Base-by-base conservation (phyloP, 1,140 invertebrate genomes). In the Brachionus rubens region DNA sequence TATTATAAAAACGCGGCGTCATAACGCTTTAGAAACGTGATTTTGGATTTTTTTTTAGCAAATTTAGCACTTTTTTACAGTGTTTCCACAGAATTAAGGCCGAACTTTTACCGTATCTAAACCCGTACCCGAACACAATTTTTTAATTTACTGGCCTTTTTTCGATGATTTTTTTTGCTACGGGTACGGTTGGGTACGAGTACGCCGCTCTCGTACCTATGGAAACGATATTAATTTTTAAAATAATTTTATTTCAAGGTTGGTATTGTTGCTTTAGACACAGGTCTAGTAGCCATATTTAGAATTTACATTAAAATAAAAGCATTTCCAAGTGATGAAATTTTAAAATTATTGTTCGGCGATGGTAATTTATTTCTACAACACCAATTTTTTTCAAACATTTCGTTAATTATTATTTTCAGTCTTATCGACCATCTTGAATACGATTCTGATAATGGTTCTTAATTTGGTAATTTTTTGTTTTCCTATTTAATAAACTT, bases 371-470 rank as follows among this genome's bases (percentile, higher is more conserved):
- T 28, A 2, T 19, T 12, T 0, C 26, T 77, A 1, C 77, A 70
- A 5, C 70, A 80, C 3, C 81, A 83, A 48, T 59, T 33, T 56
- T 6, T 6, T 85, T 1, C 72, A 85, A 36, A 36, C 33, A n/a
- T n/a, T n/a, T n/a, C n/a, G n/a, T 19, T 52, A 80, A 7, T 46
- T 14, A 7, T 46, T 7, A 46, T 46, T 46, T 0, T 81, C 82
- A 46, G 82, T 83, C 6, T 76, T 86, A 10, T 76, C 80, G 0
- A 82, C 84, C 7, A 10, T 85, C 3, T 79, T 85, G 50, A 85
- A 86, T 47, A 84, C 84, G n/a, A 54, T 85, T 16, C 82, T 83
- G 6, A 85, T 86, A 9, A 78, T 86, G 19, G 75, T 85, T 50
- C 80, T 86, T 1, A 82, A 56, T 24, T 56, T 56, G 24, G 52